These are phyloP conservation scores for Melanerpes aurifrons DNA, from an alignment of 2,113 vertebrate species.

Conservation along the genomic window DNA sequence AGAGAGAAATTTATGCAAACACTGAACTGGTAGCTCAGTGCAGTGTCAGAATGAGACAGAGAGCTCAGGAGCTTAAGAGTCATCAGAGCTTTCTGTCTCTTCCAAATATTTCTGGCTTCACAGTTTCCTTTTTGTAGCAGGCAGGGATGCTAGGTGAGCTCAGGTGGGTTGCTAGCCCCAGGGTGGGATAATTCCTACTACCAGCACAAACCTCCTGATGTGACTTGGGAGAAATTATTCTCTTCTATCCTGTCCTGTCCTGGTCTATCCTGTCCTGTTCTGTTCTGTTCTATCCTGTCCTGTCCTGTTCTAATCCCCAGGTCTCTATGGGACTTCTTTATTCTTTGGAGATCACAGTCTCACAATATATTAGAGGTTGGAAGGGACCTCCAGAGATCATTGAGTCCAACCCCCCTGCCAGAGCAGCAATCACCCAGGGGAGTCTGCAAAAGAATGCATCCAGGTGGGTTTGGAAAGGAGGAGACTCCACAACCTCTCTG, in stretches of 20 bases:
- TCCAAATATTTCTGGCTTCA: neutral
- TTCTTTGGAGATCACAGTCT: neutral
- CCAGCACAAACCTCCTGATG: neutral
- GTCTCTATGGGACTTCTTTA: neutral
- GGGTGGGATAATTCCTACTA: neutral
- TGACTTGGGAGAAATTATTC: neutral
- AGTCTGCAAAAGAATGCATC: too few species aligned
- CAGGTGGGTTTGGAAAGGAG: too few species aligned
- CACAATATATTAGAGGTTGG: too few species aligned
- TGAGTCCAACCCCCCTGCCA: too few species aligned
- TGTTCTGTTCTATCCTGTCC: neutral
- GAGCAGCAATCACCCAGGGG: too few species aligned
- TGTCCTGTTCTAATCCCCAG: neutral
- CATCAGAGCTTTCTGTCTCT: neutral
- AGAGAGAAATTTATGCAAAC: neutral
- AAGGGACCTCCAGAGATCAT: too few species aligned
- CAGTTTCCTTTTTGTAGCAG: neutral
- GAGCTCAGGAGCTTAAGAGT: neutral
- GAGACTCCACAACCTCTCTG: too few species aligned
- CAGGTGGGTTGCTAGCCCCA: neutral
- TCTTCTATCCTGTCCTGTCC: too few species aligned
- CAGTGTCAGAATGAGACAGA: neutral
- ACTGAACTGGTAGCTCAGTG: neutral
- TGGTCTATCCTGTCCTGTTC: neutral
- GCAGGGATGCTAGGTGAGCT: neutral